Percentiles rank a stretch among this genome's conserved stretches.
Conservation (phyloP, 1,140 invertebrate genomes). For the Aplysia californica region DNA sequence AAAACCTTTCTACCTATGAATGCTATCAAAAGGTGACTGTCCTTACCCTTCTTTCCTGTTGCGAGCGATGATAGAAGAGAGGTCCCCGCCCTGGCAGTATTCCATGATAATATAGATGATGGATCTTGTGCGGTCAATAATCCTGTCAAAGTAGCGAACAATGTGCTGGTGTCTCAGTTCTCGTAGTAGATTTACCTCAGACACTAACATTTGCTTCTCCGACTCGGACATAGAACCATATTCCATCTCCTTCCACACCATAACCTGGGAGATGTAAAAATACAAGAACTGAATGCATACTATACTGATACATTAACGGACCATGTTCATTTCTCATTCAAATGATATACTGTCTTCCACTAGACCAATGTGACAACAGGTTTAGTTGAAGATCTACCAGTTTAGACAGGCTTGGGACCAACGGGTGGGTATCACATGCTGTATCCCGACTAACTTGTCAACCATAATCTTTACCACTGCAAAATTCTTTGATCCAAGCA, state of each 20-base stretch:
- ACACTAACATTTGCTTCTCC: constrained; percentile 67
- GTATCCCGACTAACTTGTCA: too few species aligned
- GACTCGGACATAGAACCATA: constrained; percentile 64
- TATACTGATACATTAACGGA: not conserved
- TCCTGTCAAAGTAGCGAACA: constrained; percentile 65
- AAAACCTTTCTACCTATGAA: too few species aligned
- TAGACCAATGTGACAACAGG: too few species aligned
- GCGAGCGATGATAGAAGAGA: constrained; percentile 54
- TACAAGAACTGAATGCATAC: not conserved
- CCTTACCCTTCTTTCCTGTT: constrained; percentile 60
- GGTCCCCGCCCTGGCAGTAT: constrained; percentile 65
- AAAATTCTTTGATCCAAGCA: too few species aligned
- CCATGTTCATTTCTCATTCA: too few species aligned
- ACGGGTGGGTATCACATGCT: too few species aligned
- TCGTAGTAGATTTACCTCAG: constrained; percentile 65
- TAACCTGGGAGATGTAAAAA: constrained; percentile 45
- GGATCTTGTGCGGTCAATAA: constrained; percentile 60
- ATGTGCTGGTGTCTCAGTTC: constrained; percentile 64
- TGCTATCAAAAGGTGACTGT: too few species aligned
- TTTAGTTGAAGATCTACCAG: too few species aligned
- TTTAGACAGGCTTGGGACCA: too few species aligned
- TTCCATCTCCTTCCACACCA: constrained; percentile 67
- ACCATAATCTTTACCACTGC: too few species aligned
- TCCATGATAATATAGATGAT: constrained; percentile 67
- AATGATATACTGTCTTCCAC: too few species aligned